Conservation (phyloP, 2,797 vertebrate species). For the Clarias laeviceps region DNA sequence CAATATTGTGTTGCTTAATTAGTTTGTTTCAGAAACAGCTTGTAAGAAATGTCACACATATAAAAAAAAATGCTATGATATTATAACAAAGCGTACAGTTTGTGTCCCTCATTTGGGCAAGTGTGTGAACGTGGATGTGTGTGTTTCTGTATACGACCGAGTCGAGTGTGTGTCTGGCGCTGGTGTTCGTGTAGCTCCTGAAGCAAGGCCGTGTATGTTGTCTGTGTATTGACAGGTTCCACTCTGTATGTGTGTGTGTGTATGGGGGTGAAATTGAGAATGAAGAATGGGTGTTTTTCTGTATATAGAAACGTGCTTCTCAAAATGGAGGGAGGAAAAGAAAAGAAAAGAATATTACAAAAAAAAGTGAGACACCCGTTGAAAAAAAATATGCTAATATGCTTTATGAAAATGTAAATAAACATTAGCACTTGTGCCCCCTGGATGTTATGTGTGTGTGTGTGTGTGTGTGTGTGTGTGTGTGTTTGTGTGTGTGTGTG, state of each 20-base stretch:
- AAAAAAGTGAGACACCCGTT: not conserved
- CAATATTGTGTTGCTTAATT: not conserved
- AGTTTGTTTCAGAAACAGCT: conserved; percentile 8
- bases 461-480: conserved; percentile 32
- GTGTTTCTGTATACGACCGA: not conserved
- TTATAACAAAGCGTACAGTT: not conserved
- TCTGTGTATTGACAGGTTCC: conserved; percentile 22
- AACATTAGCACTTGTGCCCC: not conserved
- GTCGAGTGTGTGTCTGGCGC: not conserved
- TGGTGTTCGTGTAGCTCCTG: conserved; percentile 8
- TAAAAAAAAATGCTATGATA: not conserved
- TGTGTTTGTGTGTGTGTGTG: conserved; percentile 5
- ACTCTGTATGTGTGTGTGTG: conserved; percentile 14
- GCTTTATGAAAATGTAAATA: not conserved
- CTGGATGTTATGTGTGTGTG: not conserved
- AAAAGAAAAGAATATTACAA: not conserved
- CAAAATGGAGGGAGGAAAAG: not conserved
- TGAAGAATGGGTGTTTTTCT: not conserved
- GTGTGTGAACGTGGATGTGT: conserved; percentile 31
- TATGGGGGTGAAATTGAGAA: not conserved
- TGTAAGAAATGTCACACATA: not conserved
- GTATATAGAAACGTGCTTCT: not conserved
- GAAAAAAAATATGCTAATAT: not conserved
- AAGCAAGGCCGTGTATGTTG: conserved; percentile 27
- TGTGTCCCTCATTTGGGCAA: not conserved